Evolutionary conservation across 2,888 invertebrate species (phyloP).

Genomic region (Aelia acuminata): DNA sequence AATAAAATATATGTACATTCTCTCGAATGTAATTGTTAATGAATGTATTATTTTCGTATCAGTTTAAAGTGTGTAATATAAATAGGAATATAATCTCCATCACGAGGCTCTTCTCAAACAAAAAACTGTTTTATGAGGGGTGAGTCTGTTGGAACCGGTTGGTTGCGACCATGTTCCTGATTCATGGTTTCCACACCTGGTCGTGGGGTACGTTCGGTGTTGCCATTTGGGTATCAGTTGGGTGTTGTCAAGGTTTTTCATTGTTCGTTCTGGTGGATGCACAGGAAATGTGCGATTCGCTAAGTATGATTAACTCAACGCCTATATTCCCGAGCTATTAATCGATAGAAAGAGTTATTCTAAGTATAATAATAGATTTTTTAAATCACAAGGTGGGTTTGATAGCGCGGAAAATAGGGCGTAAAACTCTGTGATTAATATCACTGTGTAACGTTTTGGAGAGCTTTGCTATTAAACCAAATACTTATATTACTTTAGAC

Average conservation of each 20-base stretch:
- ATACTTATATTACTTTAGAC: too few relatives aligned
- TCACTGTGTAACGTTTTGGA: too few relatives aligned
- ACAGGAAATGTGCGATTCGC: neutral
- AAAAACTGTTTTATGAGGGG: neutral
- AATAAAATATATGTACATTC: too few relatives aligned
- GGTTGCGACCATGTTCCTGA: neutral
- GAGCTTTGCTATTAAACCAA: too few relatives aligned
- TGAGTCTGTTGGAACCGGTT: neutral
- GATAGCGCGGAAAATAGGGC: too few relatives aligned
- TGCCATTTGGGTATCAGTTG: neutral
- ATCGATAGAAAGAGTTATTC: neutral
- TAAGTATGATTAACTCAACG: neutral
- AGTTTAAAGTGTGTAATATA: neutral
- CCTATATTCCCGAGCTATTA: neutral
- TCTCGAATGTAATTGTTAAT: too few relatives aligned
- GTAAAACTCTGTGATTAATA: too few relatives aligned
- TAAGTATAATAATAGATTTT: neutral
- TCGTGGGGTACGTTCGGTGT: neutral
- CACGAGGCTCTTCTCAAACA: neutral
- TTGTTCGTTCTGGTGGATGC: neutral
- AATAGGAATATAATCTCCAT: neutral
- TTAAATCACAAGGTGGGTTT: neutral
- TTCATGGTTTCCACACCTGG: constrained; percentile 20
- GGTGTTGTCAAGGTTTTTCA: neutral
- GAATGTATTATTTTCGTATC: neutral